Base-by-base conservation (phyloP, 2,113 vertebrate genomes). In the Plecturocebus donacophilus region DNA sequence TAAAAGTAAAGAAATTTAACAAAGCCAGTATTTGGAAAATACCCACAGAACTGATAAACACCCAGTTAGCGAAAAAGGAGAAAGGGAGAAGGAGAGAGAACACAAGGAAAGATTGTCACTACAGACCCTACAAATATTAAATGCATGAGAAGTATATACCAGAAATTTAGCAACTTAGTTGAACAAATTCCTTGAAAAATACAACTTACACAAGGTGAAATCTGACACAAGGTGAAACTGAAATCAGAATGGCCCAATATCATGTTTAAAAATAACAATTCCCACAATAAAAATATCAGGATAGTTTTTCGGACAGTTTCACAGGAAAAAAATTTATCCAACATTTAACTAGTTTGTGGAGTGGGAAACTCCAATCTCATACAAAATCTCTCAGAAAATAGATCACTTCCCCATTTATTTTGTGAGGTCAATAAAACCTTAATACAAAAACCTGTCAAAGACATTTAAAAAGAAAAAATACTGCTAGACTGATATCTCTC, bases 1-100 rank as follows among this genome's bases (percentile, higher is more conserved):
- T 76, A 70, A 58, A 92, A 93, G n/a, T 40, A 58, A 21, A 92
- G 45, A 92, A 77, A 61, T 77, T 52, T 73, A 86, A 82, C 81
- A 82, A 54, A 68, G 47, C 1, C 10, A 21, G 47, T 81, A 87
- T 68, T 5, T 68, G 66, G 20, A 68, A 82, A 56, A 52, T 4
- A 75, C 14, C 23, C 56, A 45, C 20, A 93, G 80, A 71, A 54
- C 32, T 80, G 25, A 38, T 52, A 32, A 64, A n/a, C 21, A 42
- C 17, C 16, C 42, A 42, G 27, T 71, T 81, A 71, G 35, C 52
- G 32, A 84, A 23, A 77, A 16, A 83, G 2, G 49, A 12, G 20
- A 68, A 23, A 79, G 2, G 19, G 9, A 80, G 30, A 61, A n/a
- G 68, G 7, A 68, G 1, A 82, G 23, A 90, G 42, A 85, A 52